Base-by-base conservation (phyloP, 2,888 invertebrate species). In the Agrenia bidenticulata region DNA sequence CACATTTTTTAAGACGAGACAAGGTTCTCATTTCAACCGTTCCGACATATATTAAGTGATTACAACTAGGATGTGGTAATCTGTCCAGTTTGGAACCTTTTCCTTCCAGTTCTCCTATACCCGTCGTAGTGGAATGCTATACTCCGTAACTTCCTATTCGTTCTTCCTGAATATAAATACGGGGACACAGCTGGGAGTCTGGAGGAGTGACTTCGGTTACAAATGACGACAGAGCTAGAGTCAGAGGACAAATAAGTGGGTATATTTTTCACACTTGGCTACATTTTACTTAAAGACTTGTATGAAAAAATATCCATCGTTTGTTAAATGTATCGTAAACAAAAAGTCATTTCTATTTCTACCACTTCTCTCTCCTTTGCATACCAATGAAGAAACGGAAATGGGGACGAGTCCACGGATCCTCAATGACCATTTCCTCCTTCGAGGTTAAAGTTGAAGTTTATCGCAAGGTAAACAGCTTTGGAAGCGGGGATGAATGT, bases 321-420 rank as follows among this genome's bases (percentile, higher is more conserved):
- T 56, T 58, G 63, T 58, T 63, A 50, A 63, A 63, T 63, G 63
- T 63, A 63, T 53, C 57, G 63, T 51, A 63, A 63, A 63, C 57
- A 63, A 58, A 63, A 58, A 63, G 50, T 24, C 62, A 56, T 62
- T 62, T 62, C 55, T 45, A 62, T 62, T 62, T 62, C 55, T 51
- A 5, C 51, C 23, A 23, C 51, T 51, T 51, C 13, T 7, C 45
- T 45, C 24, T 51, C 23, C 51, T 51, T 51, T 51, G 51, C 51
- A 51, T 51, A 51, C 51, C 51, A 51, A 51, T 51, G 51, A 51
- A 4, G 32, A 32, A 32, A 32, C 32, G 32, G 32, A 32, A 32
- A 32, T 32, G 32, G 32, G 32, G 11, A 32, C 32, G 5, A 32
- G 11, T 32, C 11, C 32, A 32, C 32, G 5, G 32, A 32, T 32